phyloP scores from a whole-genome alignment of 2,888 invertebrate genomes.

The Mesorhabditis sp. region DNA sequence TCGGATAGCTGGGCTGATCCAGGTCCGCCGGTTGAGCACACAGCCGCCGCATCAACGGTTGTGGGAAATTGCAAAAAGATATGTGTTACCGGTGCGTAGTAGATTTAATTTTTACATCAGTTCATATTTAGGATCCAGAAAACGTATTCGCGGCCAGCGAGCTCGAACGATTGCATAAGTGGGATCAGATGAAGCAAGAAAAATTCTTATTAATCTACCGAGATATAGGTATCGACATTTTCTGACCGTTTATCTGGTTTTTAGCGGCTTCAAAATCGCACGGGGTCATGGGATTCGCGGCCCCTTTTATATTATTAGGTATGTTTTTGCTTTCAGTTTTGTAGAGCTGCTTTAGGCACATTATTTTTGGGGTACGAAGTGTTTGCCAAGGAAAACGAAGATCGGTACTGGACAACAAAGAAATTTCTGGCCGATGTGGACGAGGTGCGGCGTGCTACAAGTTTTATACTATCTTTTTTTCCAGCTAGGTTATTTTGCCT shows the following conservation, averaged over 20 bases:
- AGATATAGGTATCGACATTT: not conserved
- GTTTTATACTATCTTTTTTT: not conserved
- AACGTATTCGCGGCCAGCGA: not conserved
- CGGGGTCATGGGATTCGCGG: not conserved
- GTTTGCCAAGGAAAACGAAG: not conserved
- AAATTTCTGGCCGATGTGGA: not conserved
- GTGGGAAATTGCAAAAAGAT: too few species aligned
- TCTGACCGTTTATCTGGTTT: not conserved
- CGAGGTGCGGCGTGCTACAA: not conserved
- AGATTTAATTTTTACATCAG: too few species aligned
- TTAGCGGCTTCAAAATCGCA: not conserved
- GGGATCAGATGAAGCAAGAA: not conserved
- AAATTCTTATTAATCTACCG: not conserved
- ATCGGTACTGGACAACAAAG: not conserved
- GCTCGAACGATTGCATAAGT: not conserved
- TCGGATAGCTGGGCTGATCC: too few species aligned
- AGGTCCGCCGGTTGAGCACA: too few species aligned
- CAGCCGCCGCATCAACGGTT: too few species aligned
- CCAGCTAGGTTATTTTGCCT: not conserved
- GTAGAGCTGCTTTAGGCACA: too few species aligned
- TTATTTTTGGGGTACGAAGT: not conserved
- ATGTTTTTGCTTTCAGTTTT: not conserved
- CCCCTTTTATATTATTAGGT: not conserved
- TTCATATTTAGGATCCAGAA: not conserved
- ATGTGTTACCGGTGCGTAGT: too few species aligned